Conservation (phyloP, 2,113 vertebrate genomes). For the Uria aalge region DNA sequence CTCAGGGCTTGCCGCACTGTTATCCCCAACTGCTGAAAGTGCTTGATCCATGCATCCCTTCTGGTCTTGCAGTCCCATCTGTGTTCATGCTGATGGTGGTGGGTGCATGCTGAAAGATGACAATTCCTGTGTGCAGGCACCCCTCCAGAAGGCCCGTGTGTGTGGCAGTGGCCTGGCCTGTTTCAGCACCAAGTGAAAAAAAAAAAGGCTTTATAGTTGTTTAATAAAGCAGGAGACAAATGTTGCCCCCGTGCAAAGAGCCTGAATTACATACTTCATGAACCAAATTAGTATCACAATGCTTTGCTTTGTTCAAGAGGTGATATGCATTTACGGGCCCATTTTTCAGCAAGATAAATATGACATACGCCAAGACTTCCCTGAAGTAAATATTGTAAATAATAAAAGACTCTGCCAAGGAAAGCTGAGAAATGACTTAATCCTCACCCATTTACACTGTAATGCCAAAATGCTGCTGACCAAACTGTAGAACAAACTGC, state of each 20-base stretch:
- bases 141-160: not conserved
- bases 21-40: not conserved
- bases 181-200: slow-evolving; percentile 78
- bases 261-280: slow-evolving; percentile 93
- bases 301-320: slow-evolving; percentile 88
- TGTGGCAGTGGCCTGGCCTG: slow-evolving; percentile 34
- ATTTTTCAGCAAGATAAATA: slow-evolving; percentile 90
- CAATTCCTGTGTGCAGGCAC: not conserved
- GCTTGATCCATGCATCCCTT: not conserved
- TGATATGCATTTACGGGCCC: slow-evolving; percentile 81
- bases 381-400: slow-evolving; percentile 89
- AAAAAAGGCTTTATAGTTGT: slow-evolving; percentile 86
- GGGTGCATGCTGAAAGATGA: not conserved
- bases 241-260: slow-evolving; percentile 80
- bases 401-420: slow-evolving; percentile 83
- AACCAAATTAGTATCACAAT: slow-evolving; percentile 90
- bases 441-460: slow-evolving; percentile 79
- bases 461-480: slow-evolving; percentile 70
- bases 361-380: slow-evolving; percentile 78
- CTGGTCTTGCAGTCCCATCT: not conserved
- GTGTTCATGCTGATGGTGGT: not conserved
- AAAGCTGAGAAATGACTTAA: slow-evolving; percentile 91
- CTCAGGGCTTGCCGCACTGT: not conserved
- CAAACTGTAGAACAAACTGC: slow-evolving; percentile 75
- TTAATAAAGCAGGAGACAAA: slow-evolving; percentile 94